Conservation (phyloP, 1,140 invertebrate genomes). For the Drosophila albomicans region DNA sequence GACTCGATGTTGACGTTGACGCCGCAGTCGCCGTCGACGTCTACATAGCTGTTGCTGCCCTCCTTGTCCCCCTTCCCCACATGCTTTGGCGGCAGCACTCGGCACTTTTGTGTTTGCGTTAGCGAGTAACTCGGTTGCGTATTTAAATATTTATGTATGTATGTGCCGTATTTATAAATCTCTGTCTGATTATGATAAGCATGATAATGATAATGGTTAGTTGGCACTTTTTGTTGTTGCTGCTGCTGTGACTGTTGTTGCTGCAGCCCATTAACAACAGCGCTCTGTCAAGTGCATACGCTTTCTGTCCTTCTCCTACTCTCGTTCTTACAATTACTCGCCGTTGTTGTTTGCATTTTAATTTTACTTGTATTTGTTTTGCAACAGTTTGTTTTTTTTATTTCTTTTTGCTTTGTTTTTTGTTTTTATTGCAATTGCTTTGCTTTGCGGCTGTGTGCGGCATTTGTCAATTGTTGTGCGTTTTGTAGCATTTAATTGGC, state of each 20-base stretch:
- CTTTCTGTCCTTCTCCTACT: not conserved
- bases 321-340: slow-evolving; percentile 1
- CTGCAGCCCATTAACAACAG: slow-evolving; percentile 36
- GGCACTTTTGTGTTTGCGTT: slow-evolving; percentile 63
- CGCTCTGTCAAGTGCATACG: slow-evolving; percentile 32
- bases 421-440: slow-evolving; percentile 60
- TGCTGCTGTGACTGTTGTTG: slow-evolving; percentile 21
- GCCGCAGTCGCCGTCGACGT: slow-evolving; percentile 5
- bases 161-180: slow-evolving; percentile 65
- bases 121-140: slow-evolving; percentile 75
- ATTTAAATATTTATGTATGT: slow-evolving; percentile 77
- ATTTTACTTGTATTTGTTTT: slow-evolving; percentile 38
- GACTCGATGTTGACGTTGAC: slow-evolving; percentile 29
- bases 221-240: slow-evolving; percentile 47
- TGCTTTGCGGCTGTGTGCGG: slow-evolving; percentile 59
- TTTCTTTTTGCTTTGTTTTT: not conserved
- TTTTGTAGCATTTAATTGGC: slow-evolving; percentile 66
- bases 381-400: slow-evolving; percentile 27
- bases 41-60: slow-evolving; percentile 12
- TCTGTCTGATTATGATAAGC: slow-evolving; percentile 76
- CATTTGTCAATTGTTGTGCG: slow-evolving; percentile 55
- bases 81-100: not conserved
- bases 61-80: not conserved
- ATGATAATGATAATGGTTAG: slow-evolving; percentile 76
- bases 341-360: slow-evolving; percentile 39